Evolutionary conservation across 2,113 vertebrate species (phyloP), one percentile per base, ranked within the genome.

Genomic region (Sinocyclocheilus anshuiensis): DNA sequence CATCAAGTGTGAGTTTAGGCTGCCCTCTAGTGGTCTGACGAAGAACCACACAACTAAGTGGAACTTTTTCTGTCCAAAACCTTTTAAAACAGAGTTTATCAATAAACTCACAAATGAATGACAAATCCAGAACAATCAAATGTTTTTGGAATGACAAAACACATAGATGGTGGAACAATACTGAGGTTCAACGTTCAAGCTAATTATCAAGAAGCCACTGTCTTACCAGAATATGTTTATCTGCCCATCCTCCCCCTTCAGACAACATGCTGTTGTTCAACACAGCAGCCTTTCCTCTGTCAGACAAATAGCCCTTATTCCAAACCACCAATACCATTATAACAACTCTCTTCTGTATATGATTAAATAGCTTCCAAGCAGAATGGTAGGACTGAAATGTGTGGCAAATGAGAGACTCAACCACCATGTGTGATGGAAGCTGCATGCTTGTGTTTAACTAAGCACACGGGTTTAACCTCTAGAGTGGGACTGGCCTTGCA

Each of bases 21-120:
- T 53, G 91, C 88, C 91, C 89, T 91, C 94, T 93, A 67, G 91
- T 92, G 94, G 88, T 24, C 7, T 4, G 77, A 4, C 75, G 10
- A 78, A 77, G 77, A 87, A 90, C 20, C 82, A 53, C 63, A 71
- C 2, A 39, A 26, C 33, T 65, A 53, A n/a, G 9, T 20, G 2
- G 1, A 13, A 16, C 18, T n/a, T 4, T 36, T 36, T n/a, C 0
- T 48, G 0, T 12, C 7, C 20, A 57, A 18, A 76, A 50, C 26
- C 20, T 20, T 72, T 57, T 36, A 55, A 55, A 18, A 55, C 53
- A 53, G 42, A 42, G 69, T 72, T 42, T 2, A 42, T n/a, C 71
- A 74, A 63, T 74, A 4, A 42, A 42, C 16, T 12, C 16, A 3
- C 10, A 42, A 36, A 72, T 39, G 22, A 42, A 39, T 4, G 0